Percentiles rank a stretch among this genome's conserved stretches.
Evolutionary conservation across 2,113 vertebrate genomes (phyloP).

Genomic region (Erythrocercus mccallii): DNA sequence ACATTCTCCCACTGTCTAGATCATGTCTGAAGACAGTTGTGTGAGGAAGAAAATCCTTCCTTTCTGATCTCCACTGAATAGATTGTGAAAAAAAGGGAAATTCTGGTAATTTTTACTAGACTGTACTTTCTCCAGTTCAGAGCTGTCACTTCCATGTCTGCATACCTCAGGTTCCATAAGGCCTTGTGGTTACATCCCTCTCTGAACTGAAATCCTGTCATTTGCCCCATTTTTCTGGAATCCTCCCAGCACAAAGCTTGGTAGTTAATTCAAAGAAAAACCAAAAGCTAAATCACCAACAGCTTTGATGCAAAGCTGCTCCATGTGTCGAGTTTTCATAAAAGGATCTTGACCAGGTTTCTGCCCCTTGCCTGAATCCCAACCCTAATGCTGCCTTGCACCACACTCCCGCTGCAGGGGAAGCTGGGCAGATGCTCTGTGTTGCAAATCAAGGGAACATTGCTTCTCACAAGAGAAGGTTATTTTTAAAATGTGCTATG

Average conservation of each 20-base stretch:
- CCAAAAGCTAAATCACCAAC: neutral
- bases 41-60: neutral
- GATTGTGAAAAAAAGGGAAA: neutral
- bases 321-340: neutral
- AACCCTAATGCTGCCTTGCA: neutral
- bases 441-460: neutral
- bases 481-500: constrained; percentile 56
- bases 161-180: neutral
- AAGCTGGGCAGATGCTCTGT: neutral
- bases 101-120: neutral
- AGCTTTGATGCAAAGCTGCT: neutral
- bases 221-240: neutral
- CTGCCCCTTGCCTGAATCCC: neutral
- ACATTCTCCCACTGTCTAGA: fast-evolving
- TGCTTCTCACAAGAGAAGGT: constrained; percentile 41
- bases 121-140: neutral
- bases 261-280: neutral
- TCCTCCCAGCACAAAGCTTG: neutral
- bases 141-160: neutral
- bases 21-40: neutral
- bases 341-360: neutral
- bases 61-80: neutral
- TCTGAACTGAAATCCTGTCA: neutral
- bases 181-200: neutral
- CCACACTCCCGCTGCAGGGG: neutral